A percentile compares a stretch with the other conserved stretches of the same genome.
Evolutionary conservation across 2,888 invertebrate species (phyloP).

Genomic region (Monoplex corrugatus): DNA sequence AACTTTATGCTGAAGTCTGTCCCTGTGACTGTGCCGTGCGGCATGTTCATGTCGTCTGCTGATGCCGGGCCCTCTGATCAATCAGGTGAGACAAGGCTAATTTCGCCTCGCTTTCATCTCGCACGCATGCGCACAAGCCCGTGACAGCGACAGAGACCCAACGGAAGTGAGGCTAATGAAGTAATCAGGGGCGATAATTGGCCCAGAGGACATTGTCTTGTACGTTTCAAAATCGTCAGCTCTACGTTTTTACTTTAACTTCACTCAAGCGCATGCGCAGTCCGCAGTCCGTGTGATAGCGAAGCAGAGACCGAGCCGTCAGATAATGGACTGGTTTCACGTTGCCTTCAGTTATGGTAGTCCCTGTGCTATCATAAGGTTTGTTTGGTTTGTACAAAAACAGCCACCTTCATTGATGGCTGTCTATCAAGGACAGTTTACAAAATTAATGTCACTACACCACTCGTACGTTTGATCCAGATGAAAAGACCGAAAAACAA

Average conservation of each 20-base stretch:
- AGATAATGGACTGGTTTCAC: too few species aligned
- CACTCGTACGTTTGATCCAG: too few species aligned
- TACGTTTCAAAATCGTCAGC: constrained; percentile 48
- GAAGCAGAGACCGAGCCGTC: background rate
- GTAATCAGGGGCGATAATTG: constrained; percentile 54
- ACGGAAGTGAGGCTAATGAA: constrained; percentile 55
- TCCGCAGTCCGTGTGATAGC: background rate
- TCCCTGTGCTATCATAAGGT: too few species aligned
- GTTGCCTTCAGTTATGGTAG: too few species aligned
- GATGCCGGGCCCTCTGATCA: constrained; percentile 38
- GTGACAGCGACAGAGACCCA: constrained; percentile 48
- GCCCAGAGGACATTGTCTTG: constrained; percentile 52
- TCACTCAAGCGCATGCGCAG: constrained; percentile 39
- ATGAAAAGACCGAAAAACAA: too few species aligned
- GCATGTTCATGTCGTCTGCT: too few species aligned
- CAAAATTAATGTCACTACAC: too few species aligned
- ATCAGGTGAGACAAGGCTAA: constrained; percentile 50
- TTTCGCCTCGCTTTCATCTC: constrained; percentile 48
- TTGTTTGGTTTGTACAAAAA: too few species aligned
- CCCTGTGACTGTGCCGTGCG: too few species aligned
- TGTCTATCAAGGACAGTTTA: too few species aligned
- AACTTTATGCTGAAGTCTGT: too few species aligned
- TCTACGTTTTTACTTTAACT: constrained; percentile 48
- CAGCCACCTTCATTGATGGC: too few species aligned
- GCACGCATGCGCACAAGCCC: constrained; percentile 46